Conservation (phyloP, 2,113 vertebrate species). For the Gasterosteus aculeatus region DNA sequence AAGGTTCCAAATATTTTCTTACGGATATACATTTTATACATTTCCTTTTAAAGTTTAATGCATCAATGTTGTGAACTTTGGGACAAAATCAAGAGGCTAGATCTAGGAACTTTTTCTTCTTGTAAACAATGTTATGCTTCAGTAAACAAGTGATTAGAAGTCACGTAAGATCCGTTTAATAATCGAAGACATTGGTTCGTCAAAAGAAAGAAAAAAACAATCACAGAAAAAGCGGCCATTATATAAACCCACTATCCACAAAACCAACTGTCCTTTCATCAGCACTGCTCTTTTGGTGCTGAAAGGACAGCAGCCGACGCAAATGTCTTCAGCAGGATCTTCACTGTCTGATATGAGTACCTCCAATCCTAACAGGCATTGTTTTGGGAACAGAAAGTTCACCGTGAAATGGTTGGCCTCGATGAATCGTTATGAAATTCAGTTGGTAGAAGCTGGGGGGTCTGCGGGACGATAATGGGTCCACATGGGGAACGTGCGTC, state of each 20-base stretch:
- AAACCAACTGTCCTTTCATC: not conserved
- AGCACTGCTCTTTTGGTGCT: constrained; percentile 1
- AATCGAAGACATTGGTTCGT: not conserved
- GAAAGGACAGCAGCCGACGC: constrained; percentile 5
- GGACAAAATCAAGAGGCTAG: not conserved
- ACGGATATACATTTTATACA: not conserved
- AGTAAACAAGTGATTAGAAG: not conserved
- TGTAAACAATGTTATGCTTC: not conserved
- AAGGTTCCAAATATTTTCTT: not conserved
- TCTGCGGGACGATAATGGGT: constrained; percentile 24
- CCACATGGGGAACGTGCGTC: not conserved
- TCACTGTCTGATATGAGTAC: not conserved
- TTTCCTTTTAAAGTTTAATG: not conserved
- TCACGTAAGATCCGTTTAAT: not conserved
- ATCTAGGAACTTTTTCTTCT: not conserved
- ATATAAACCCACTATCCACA: not conserved
- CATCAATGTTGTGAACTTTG: not conserved
- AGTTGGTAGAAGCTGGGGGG: not conserved
- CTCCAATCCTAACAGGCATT: not conserved
- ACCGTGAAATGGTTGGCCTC: not conserved
- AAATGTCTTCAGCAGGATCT: not conserved
- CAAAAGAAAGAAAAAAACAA: not conserved
- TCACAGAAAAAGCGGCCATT: not conserved
- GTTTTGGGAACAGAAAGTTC: not conserved
- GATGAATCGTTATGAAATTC: not conserved